These are phyloP conservation scores for Bradypodion pumilum DNA, from an alignment of 2,797 vertebrate species.

Conservation along the genomic window DNA sequence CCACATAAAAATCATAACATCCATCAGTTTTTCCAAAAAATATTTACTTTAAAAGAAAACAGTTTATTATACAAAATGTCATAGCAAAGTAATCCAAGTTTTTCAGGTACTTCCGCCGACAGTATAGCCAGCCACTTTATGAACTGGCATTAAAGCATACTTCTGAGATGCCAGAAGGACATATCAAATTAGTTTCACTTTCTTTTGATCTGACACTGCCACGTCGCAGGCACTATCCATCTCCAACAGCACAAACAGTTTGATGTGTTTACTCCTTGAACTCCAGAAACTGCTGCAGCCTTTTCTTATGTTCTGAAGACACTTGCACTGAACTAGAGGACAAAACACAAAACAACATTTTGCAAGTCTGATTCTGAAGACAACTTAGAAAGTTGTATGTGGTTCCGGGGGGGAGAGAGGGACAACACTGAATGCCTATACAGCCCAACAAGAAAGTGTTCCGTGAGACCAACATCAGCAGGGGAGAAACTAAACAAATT, in stretches of 20 bases:
- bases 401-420: no score
- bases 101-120: slow-evolving; percentile 62
- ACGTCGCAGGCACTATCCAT: slow-evolving; percentile 59
- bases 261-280: slow-evolving; percentile 88
- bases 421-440: slow-evolving; percentile 9
- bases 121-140: slow-evolving; percentile 64
- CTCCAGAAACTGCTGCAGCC: slow-evolving; percentile 94
- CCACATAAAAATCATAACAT: slow-evolving; percentile 23
- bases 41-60: slow-evolving; percentile 49
- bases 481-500: neutral
- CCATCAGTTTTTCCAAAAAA: slow-evolving; percentile 20
- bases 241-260: slow-evolving; percentile 63
- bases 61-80: slow-evolving; percentile 74
- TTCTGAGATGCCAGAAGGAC: slow-evolving; percentile 70
- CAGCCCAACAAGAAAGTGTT: neutral
- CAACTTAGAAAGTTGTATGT: slow-evolving; percentile 38
- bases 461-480: neutral
- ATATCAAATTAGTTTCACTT: slow-evolving; percentile 68
- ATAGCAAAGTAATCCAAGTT: slow-evolving; percentile 63
- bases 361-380: slow-evolving; percentile 64
- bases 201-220: slow-evolving; percentile 67
- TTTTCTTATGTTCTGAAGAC: slow-evolving; percentile 92
- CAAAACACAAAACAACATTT: slow-evolving; percentile 65
- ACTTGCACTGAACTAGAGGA: slow-evolving; percentile 87
- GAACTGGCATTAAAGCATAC: slow-evolving; percentile 67